A percentile compares a stretch with the other conserved stretches of the same genome.
Conservation (phyloP, 2,113 vertebrate species). For the Lycaon pictus region DNA sequence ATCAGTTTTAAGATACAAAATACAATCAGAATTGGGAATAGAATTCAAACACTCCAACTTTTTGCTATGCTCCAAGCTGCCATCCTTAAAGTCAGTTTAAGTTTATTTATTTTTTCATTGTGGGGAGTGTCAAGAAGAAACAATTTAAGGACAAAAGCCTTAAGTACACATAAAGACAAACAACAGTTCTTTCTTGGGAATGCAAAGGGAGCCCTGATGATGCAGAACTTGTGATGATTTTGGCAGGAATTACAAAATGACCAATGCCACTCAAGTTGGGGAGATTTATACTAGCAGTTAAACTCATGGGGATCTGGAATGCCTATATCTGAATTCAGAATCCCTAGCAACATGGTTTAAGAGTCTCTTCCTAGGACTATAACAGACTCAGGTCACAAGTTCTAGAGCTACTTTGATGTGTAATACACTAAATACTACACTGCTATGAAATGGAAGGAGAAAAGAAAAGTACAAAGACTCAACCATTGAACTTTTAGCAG, state of each 20-base stretch:
- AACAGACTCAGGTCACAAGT: background rate
- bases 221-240: background rate
- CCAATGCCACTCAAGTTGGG: background rate
- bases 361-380: constrained; percentile 6
- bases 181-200: background rate
- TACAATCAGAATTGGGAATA: constrained; percentile 39
- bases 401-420: background rate
- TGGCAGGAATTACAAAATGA: background rate
- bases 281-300: background rate
- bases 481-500: constrained; percentile 28
- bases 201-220: background rate
- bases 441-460: constrained; percentile 31
- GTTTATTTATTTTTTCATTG: background rate
- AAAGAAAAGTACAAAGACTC: constrained; percentile 54
- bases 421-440: background rate
- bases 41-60: constrained; percentile 32
- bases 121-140: constrained; percentile 47
- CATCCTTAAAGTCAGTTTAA: background rate
- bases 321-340: constrained; percentile 38
- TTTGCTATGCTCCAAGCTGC: constrained; percentile 36
- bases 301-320: background rate
- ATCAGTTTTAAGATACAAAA: constrained; percentile 53
- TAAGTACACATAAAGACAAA: background rate
- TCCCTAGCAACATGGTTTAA: constrained; percentile 36
- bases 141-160: constrained; percentile 5